A percentile compares a stretch with the other conserved stretches of the same genome.
Conservation (phyloP, 2,113 vertebrate genomes). For the Muscicapa adusta region DNA sequence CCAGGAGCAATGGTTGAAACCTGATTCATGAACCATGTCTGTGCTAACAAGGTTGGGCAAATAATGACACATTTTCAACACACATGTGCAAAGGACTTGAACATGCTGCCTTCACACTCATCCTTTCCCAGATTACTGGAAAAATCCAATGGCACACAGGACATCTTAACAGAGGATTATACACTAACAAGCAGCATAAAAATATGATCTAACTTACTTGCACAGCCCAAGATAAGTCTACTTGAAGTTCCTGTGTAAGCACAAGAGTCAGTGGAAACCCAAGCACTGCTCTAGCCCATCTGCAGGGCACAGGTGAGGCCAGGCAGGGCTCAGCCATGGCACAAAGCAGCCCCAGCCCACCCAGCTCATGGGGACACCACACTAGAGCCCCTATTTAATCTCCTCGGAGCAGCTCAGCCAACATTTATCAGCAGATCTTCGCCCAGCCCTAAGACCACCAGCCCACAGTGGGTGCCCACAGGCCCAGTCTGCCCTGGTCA, state of each 20-base stretch:
- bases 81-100: rapidly evolving
- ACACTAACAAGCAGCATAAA: not conserved
- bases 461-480: rapidly evolving
- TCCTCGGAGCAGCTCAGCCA: not conserved
- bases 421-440: rapidly evolving
- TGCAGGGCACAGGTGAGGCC: not conserved
- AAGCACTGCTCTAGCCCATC: rapidly evolving
- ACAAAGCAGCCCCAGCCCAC: not conserved
- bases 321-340: rapidly evolving
- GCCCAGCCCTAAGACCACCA: rapidly evolving
- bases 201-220: not conserved
- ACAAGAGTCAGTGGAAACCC: not conserved
- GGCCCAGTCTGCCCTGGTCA: rapidly evolving
- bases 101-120: not conserved
- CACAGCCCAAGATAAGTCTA: not conserved
- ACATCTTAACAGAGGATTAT: not conserved
- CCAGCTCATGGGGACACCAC: rapidly evolving
- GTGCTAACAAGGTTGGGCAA: not conserved
- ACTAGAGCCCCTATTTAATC: too few relatives aligned
- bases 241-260: not conserved
- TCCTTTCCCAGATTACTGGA: not conserved
- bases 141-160: not conserved
- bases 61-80: rapidly evolving
- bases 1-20: not conserved
- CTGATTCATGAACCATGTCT: not conserved